Base-by-base conservation (phyloP, 2,113 vertebrate genomes). In the Speoplatyrhinus poulsoni region DNA sequence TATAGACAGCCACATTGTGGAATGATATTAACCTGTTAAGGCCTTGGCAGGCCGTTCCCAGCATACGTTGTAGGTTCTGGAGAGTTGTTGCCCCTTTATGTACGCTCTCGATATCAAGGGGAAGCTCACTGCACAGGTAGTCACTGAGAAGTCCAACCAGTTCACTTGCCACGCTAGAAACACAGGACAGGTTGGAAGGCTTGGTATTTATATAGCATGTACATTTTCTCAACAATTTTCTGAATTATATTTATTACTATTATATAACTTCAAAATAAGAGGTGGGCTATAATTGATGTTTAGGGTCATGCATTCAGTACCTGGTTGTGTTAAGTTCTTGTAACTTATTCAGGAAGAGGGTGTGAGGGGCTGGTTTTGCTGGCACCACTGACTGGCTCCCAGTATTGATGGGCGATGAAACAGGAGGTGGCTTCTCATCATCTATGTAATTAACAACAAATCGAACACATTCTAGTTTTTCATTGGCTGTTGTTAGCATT, bases 91-190 rank as follows among this genome's bases (percentile, higher is more conserved):
- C 88, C 8, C 95, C 94, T 11, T 87, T 90, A 53, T 88, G 88
- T 69, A 93, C 82, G 1, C 88, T 90, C 69, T 94, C 92, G 75
- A 93, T 87, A 82, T 95, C 95, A 54, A 93, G 88, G 57, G 90
- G 92, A 67, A 94, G 76, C 72, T 94, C 88, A 15, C 82, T 92
- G 73, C 75, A 91, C 82, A 95, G 90, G 85, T 95, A 96, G 85
- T 95, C 92, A 4, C 89, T 91, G 79, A 95, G 84, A 77, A 93
- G 85, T 52, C 85, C 77, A 67, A 86, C 85, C 85, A 93, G 88
- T 47, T 94, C 93, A 0, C 83, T 89, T 2, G 88, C 82, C 2
- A 90, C 80, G 79, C 92, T 94, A 85, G 4, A 46, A 69, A 17
- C 26, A 57, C 53, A 60, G 46, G 52, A 65, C 71, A 32, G 77